phyloP scores from a whole-genome alignment of 2,797 vertebrate species.

The Cynopterus sphinx region DNA sequence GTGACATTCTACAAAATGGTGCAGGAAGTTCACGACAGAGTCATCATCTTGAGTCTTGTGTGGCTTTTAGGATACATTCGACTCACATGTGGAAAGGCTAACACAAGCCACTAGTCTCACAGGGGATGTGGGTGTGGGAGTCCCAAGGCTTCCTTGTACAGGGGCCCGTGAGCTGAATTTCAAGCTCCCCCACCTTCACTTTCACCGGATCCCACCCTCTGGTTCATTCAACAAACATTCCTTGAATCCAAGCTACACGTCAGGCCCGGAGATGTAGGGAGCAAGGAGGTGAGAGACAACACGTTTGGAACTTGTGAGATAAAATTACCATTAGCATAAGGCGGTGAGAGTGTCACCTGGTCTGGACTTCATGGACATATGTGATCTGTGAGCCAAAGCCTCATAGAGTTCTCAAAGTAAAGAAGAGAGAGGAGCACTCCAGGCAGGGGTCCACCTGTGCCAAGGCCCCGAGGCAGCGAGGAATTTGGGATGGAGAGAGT shows the following conservation, averaged over 20 bases:
- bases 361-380: background rate
- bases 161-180: background rate
- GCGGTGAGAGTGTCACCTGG: background rate
- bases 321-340: background rate
- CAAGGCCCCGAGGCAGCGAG: background rate
- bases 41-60: too few relatives aligned
- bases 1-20: rapidly evolving
- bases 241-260: background rate
- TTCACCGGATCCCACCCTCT: too few relatives aligned
- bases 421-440: background rate
- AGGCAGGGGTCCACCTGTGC: background rate
- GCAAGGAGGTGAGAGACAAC: background rate
- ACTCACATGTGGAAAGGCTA: background rate
- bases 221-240: background rate
- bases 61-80: background rate
- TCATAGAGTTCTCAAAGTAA: background rate
- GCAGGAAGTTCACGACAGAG: background rate
- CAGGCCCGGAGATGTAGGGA: background rate
- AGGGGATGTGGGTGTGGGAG: background rate
- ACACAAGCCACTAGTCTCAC: background rate
- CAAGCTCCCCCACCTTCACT: background rate
- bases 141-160: background rate
- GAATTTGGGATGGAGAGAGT: background rate
- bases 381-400: background rate
- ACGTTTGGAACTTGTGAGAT: background rate